Evolutionary conservation across 1,140 invertebrate genomes (phyloP), one percentile per base, ranked within the genome.

Genomic region (Pentalonia nigronervosa): DNA sequence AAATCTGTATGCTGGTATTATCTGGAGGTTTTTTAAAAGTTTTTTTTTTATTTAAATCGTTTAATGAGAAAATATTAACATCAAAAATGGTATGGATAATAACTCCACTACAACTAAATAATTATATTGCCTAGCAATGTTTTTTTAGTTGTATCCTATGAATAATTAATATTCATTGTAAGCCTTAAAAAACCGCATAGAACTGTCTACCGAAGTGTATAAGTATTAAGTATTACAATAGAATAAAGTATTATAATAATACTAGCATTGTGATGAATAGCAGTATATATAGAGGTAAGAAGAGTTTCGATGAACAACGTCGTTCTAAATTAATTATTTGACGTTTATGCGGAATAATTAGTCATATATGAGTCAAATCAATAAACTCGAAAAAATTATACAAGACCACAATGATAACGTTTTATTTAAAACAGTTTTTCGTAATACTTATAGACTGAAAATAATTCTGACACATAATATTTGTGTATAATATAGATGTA

Each of bases 121-220:
- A 36, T 83, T 7, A 83, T 36, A 36, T 36, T 83, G 4, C 41
- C 41, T 41, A 76, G 17, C 14, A 17, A 30, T 76, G 60, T 11
- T 83, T 36, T 36, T 83, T 83, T 83, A 21, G 76, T 36, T 36
- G 30, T 67, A 76, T n/a, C 60, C 30, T n/a, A 83, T 83, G 76
- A 83, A 83, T 83, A 83, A 83, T 83, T 36, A 83, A 83, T 83
- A 83, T 36, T 83, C 34, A 83, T n/a, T 20, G 76, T 36, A 36
- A 36, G 76, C 2, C n/a, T 23, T 36, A 81, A 34, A 83, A 83
- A 20, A 83, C 23, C 4, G 41, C 4, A 41, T 83, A 34, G 34
- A 83, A 36, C 76, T 36, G 17, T 76, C 60, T 76, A 67, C 60
- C 30, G 11, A 11, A n/a, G 30, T 67, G 30, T 81, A 81, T 81